phyloP scores from a whole-genome alignment of 2,797 vertebrate species.

The Helicolenus hilgendorfi region DNA sequence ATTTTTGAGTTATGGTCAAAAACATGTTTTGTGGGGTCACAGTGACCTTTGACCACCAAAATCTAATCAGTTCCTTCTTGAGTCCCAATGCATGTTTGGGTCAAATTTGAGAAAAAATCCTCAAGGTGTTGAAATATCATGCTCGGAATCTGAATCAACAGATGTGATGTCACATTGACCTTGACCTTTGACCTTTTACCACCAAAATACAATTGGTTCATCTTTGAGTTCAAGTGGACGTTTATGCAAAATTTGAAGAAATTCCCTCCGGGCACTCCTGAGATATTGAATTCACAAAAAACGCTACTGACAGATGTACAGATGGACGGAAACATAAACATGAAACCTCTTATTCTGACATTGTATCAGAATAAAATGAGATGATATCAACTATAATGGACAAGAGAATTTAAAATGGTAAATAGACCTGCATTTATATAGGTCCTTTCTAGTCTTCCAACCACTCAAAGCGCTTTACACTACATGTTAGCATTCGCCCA shows the following conservation, averaged over 20 bases:
- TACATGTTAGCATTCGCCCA: too few species aligned
- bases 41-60: not conserved
- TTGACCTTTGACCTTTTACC: too few species aligned
- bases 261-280: not conserved
- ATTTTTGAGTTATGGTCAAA: not conserved
- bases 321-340: not conserved
- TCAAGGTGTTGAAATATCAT: not conserved
- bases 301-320: accelerated
- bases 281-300: not conserved
- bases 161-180: too few species aligned
- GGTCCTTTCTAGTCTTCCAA: accelerated
- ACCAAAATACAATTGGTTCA: too few species aligned
- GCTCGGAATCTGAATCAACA: too few species aligned
- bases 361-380: not conserved
- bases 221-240: too few species aligned
- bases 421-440: too few species aligned
- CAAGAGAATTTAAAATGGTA: not conserved
- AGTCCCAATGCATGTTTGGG: not conserved
- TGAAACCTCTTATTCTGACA: too few species aligned
- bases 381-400: not conserved
- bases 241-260: too few species aligned
- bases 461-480: too few species aligned
- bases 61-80: not conserved
- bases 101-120: not conserved
- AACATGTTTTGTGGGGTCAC: not conserved